Percentiles rank a stretch among this genome's conserved stretches.
phyloP scores from a whole-genome alignment of 2,888 invertebrate species.

The Drosophila anomelani region DNA sequence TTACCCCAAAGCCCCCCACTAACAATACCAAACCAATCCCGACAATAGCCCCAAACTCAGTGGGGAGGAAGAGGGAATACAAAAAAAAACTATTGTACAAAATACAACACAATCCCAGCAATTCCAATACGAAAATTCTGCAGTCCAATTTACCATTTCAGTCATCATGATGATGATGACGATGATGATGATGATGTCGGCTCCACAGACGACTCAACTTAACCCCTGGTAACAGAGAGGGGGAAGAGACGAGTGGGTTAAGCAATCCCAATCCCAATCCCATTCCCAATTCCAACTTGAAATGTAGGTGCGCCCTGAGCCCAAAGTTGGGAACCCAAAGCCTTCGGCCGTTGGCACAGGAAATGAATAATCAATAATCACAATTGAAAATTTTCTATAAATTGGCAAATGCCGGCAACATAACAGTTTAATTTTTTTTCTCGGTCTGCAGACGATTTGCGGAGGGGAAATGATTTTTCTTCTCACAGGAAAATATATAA shows the following conservation, averaged over 20 bases:
- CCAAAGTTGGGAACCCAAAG: slow-evolving; percentile 8
- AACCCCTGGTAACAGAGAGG: slow-evolving; percentile 12
- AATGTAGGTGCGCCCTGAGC: slow-evolving; percentile 43
- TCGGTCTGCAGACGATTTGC: slow-evolving; percentile 11
- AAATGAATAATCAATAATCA: slow-evolving; percentile 77
- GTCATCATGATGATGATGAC: slow-evolving; percentile 27
- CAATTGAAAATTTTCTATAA: slow-evolving; percentile 72
- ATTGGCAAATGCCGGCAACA: slow-evolving; percentile 59
- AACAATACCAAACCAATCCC: slow-evolving; percentile 20
- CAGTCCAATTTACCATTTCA: slow-evolving; percentile 73
- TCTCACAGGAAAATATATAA: not conserved
- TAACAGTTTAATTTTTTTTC: slow-evolving; percentile 40
- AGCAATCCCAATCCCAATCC: slow-evolving; percentile 19
- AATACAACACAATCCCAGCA: slow-evolving; percentile 42
- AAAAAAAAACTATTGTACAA: slow-evolving; percentile 46
- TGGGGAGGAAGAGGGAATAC: slow-evolving; percentile 8
- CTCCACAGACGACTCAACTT: slow-evolving; percentile 46
- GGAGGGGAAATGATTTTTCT: slow-evolving; percentile 26
- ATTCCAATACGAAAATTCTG: slow-evolving; percentile 69
- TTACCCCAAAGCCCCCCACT: slow-evolving; percentile 48
- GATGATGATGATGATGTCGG: slow-evolving; percentile 31
- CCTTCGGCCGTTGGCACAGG: slow-evolving; percentile 43
- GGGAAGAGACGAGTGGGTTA: slow-evolving; percentile 23
- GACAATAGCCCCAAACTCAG: slow-evolving; percentile 38
- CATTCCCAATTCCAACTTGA: slow-evolving; percentile 10